Evolutionary conservation across 2,888 invertebrate species (phyloP).

Genomic region (Caradrina kadenii): DNA sequence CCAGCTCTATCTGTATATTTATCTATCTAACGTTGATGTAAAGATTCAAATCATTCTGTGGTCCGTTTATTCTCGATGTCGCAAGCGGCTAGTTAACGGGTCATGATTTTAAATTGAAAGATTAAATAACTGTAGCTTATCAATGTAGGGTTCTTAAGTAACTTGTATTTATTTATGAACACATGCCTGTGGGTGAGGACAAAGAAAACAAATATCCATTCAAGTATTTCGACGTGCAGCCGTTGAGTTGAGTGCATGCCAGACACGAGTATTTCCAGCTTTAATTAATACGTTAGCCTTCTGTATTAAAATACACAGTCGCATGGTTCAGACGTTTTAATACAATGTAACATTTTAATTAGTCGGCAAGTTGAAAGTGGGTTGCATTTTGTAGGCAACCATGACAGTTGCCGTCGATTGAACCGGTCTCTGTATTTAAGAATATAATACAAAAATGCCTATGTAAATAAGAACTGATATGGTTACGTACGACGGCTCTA

Average conservation of each 20-base stretch:
- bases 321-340: constrained; percentile 69
- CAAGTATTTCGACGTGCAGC: constrained; percentile 55
- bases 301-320: constrained; percentile 70
- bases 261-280: constrained; percentile 64
- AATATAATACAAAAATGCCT: constrained; percentile 49
- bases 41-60: constrained; percentile 54
- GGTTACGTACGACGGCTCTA: constrained; percentile 31
- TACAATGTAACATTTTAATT: constrained; percentile 83
- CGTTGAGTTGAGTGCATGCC: constrained; percentile 62
- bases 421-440: constrained; percentile 49
- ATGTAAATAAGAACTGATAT: constrained; percentile 52
- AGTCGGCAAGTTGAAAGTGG: constrained; percentile 76
- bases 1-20: constrained; percentile 49
- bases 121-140: constrained; percentile 63
- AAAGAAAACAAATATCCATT: constrained; percentile 52
- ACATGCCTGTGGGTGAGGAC: constrained; percentile 25
- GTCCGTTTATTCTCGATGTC: constrained; percentile 44
- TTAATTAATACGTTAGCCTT: constrained; percentile 75
- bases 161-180: constrained; percentile 59
- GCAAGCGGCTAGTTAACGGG: constrained; percentile 50
- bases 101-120: constrained; percentile 64
- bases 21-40: constrained; percentile 49
- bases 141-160: constrained; percentile 48
- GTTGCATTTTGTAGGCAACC: constrained; percentile 64
- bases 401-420: constrained; percentile 50